These are phyloP conservation scores for Sisyra nigra DNA, from an alignment of 2,888 invertebrate species.

Conservation along the genomic window DNA sequence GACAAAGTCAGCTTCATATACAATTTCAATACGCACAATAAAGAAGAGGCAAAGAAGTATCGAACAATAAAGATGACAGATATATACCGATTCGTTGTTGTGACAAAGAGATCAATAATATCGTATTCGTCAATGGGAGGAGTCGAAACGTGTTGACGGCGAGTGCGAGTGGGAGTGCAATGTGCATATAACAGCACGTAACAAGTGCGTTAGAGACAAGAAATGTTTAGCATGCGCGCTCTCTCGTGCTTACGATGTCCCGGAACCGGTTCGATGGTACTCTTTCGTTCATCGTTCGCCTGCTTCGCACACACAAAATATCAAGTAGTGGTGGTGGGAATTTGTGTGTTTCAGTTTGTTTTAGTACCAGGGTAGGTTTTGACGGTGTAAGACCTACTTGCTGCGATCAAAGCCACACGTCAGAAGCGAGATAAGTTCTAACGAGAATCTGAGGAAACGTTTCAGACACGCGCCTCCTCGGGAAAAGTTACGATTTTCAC, in stretches of 20 bases:
- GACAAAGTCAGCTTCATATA: constrained; percentile 5
- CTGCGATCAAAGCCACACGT: too few species aligned
- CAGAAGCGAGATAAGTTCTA: too few species aligned
- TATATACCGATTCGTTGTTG: constrained; percentile 5
- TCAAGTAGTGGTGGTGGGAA: too few species aligned
- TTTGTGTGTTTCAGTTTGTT: constrained; percentile 16
- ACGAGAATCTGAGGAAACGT: too few species aligned
- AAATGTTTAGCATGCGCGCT: too few species aligned
- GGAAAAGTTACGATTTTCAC: neutral
- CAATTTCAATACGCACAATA: constrained; percentile 5
- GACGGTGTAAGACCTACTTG: constrained; percentile 5
- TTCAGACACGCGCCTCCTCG: neutral
- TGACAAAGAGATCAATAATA: neutral
- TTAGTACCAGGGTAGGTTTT: constrained; percentile 38
- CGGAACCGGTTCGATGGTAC: too few species aligned
- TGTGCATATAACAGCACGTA: too few species aligned
- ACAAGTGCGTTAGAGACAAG: too few species aligned
- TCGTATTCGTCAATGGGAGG: constrained; percentile 9
- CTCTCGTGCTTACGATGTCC: too few species aligned
- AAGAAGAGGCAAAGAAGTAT: constrained; percentile 6
- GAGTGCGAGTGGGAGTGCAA: too few species aligned
- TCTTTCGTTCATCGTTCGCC: too few species aligned
- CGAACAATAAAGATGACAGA: constrained; percentile 3
- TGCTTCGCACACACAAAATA: too few species aligned
- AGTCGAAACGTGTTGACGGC: constrained; percentile 7